These are phyloP conservation scores for Lanistes nyassanus DNA, from an alignment of 1,140 invertebrate species.

Conservation along the genomic window DNA sequence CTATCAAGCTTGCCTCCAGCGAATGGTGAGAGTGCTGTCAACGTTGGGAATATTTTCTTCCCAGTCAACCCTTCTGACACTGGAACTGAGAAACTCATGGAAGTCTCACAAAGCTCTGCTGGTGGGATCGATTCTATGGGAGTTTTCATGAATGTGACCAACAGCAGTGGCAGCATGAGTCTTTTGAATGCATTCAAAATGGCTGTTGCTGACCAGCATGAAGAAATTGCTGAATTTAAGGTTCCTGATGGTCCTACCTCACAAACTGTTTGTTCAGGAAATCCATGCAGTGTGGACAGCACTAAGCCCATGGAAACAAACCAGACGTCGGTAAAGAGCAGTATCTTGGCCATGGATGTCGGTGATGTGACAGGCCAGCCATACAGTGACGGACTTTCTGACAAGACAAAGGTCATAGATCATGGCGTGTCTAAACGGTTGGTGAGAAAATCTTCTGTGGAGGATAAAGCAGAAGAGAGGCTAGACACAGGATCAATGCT, in stretches of 20 bases:
- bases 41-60: slow-evolving; percentile 13
- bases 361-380: not conserved
- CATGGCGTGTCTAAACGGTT: not conserved
- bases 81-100: slow-evolving; percentile 9
- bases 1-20: not conserved
- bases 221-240: not conserved
- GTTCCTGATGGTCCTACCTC: not conserved
- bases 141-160: slow-evolving; percentile 22
- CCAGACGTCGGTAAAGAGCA: not conserved
- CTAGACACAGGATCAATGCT: slow-evolving; percentile 34
- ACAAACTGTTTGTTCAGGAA: not conserved
- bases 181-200: slow-evolving; percentile 24
- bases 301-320: slow-evolving; percentile 1
- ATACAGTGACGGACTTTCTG: not conserved
- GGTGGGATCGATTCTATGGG: not conserved
- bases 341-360: slow-evolving; percentile 9
- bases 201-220: slow-evolving; percentile 14
- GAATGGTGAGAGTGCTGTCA: not conserved
- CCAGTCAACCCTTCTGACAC: slow-evolving; percentile 10
- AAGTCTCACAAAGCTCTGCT: not conserved
- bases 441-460: slow-evolving; percentile 11
- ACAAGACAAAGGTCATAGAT: not conserved
- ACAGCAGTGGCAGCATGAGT: slow-evolving; percentile 17
- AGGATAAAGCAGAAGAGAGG: slow-evolving; percentile 23
- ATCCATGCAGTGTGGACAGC: not conserved